Base-by-base conservation (phyloP, 2,888 invertebrate species). In the Stenolophus ochropezus region DNA sequence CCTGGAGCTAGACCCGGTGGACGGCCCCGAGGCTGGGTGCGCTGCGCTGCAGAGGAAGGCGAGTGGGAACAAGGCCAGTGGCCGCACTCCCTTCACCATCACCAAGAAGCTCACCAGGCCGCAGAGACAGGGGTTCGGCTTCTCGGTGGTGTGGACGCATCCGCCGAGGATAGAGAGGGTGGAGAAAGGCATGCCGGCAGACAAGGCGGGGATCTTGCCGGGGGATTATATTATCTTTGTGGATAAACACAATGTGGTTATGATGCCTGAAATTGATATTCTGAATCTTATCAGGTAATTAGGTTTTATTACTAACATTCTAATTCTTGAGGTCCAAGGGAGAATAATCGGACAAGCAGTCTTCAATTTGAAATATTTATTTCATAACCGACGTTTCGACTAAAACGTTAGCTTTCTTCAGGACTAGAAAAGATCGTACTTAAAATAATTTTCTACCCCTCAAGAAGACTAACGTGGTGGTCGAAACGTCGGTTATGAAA, bases 211-310 rank as follows among this genome's bases (percentile, higher is more conserved):
- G 3, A 92, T 96, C 8, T 89, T 93, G 83, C 95, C 96, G 1
- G 96, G 96, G 14, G 96, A 96, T 88, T 96, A 96, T 89, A 94
- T 97, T 83, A 96, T 97, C 83, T 96, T 96, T 89, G 96, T 96
- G 80, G 96, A 96, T 84, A 94, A 94, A 87, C 94, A 94, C 87
- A 97, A 96, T 88, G 95, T 97, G 51, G 96, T 96, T 83, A 96
- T 95, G 84, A 93, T 94, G 88, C 93, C 94, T 0, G 94, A 96
- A 93, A 93, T 94, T 85, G 94, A 94, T 90, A 91, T 92, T 84
- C 88, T 92, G 85, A 92, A 92, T 89, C 88, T 92, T 86, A 92
- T 89, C 83, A 88, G 88, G 91, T 91, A 87, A 88, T 16, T 14
- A 51, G 1, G 3, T 5, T 42, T 11, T 42, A 18, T 56, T n/a